A percentile compares a stretch with the other conserved stretches of the same genome.
Conservation (phyloP, 2,113 vertebrate species). For the Nyctereutes procyonoides region DNA sequence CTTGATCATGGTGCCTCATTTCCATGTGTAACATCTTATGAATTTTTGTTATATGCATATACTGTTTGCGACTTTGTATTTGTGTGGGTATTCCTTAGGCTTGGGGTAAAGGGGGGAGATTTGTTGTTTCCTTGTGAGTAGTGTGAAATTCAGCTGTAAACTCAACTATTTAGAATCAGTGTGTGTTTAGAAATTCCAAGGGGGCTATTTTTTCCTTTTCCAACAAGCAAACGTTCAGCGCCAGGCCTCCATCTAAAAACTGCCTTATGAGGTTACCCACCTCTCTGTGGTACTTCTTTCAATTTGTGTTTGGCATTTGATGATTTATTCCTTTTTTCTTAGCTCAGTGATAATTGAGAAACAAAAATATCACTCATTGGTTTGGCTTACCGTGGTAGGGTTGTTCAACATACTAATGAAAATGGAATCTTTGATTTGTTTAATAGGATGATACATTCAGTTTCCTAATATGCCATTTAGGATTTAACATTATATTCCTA, state of each 20-base stretch:
- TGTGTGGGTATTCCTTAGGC: neutral
- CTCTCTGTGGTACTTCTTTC: neutral
- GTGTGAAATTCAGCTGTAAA: neutral
- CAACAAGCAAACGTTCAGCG: neutral
- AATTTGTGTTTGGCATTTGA: neutral
- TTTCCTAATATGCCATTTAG: neutral
- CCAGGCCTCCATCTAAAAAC: neutral
- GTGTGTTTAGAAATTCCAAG: neutral
- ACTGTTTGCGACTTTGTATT: neutral
- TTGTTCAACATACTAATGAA: neutral
- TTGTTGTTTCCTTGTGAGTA: neutral
- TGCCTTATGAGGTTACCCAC: neutral
- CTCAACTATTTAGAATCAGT: neutral
- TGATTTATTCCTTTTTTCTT: neutral
- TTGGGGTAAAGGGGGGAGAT: neutral
- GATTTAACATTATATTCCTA: neutral
- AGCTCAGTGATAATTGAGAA: neutral
- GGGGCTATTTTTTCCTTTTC: neutral
- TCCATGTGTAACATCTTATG: neutral
- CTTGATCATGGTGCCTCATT: neutral
- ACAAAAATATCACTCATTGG: neutral
- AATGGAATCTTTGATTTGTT: slow-evolving; percentile 1
- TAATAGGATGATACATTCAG: neutral
- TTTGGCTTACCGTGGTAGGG: neutral
- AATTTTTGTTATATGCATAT: neutral